Percentiles rank a stretch among this genome's conserved stretches.
phyloP scores from a whole-genome alignment of 1,140 invertebrate genomes.

The Phymorhynchus buccinoides region DNA sequence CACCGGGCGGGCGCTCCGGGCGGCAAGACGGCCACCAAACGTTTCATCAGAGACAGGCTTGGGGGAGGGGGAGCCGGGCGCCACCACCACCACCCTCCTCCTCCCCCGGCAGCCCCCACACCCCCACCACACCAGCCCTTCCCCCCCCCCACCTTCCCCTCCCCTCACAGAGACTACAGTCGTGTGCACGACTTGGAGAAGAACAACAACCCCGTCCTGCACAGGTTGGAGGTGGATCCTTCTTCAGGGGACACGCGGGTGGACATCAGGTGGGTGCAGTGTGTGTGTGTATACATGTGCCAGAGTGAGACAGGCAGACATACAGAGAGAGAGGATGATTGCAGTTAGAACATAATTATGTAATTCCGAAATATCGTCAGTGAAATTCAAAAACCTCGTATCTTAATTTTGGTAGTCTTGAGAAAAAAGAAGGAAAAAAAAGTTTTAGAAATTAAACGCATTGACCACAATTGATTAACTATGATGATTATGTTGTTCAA shows the following conservation, averaged over 20 bases:
- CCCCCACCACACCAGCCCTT: neutral
- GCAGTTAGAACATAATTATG: too few species aligned
- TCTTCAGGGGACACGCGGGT: constrained; percentile 49
- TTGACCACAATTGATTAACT: too few species aligned
- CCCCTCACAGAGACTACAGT: constrained; percentile 36
- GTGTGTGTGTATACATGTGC: neutral
- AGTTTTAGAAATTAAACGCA: too few species aligned
- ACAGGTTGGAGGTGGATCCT: constrained; percentile 52
- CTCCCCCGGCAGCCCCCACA: neutral
- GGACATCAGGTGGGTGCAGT: constrained; percentile 51
- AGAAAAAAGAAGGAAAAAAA: too few species aligned
- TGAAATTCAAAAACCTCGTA: too few species aligned
- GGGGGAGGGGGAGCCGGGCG: too few species aligned
- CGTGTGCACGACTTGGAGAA: constrained; percentile 52
- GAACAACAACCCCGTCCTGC: too few species aligned
- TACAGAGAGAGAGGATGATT: too few species aligned
- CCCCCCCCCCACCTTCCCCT: constrained; percentile 15
- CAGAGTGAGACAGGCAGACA: too few species aligned
- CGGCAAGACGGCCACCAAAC: constrained; percentile 36
- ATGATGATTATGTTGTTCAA: too few species aligned
- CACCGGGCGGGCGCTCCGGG: constrained; percentile 25
- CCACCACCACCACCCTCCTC: constrained; percentile 34
- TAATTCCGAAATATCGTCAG: too few species aligned
- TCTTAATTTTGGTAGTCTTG: too few species aligned
- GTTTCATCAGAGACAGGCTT: constrained; percentile 37